These are phyloP conservation scores for Andrena chrysosceles DNA, from an alignment of 2,888 invertebrate species.

Conservation along the genomic window DNA sequence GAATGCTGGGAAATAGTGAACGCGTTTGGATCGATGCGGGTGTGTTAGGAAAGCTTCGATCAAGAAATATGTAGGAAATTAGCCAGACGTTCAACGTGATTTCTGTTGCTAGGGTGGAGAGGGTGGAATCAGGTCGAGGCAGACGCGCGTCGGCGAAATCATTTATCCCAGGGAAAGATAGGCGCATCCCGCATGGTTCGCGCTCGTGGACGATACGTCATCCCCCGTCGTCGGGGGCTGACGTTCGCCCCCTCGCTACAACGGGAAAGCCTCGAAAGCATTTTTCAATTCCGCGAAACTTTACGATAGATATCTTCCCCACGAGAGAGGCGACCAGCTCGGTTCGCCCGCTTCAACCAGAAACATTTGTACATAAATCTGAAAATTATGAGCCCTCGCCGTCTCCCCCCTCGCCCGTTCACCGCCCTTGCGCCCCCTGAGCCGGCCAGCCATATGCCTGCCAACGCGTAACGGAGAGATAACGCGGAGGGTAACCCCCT, in stretches of 20 bases:
- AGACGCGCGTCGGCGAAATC: conserved; percentile 20
- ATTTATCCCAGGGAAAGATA: conserved; percentile 41
- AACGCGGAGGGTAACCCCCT: conserved; percentile 74
- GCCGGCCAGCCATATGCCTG: conserved; percentile 80
- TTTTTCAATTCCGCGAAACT: conserved; percentile 84
- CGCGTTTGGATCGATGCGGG: no score
- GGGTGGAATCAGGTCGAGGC: background rate
- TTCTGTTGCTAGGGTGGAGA: background rate
- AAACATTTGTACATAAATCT: conserved; percentile 84
- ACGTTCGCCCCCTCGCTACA: conserved; percentile 54
- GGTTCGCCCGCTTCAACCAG: conserved; percentile 60
- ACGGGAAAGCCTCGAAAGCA: conserved; percentile 75
- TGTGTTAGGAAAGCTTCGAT: no score
- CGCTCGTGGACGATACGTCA: conserved; percentile 50
- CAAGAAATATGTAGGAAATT: no score
- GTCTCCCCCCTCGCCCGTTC: conserved; percentile 51
- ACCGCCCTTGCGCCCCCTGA: conserved; percentile 36
- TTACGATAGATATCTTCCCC: conserved; percentile 82
- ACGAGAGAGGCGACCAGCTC: conserved; percentile 48
- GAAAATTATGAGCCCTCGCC: conserved; percentile 81
- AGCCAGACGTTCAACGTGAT: no score
- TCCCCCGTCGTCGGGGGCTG: conserved; percentile 46
- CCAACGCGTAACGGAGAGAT: conserved; percentile 83
- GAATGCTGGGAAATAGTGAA: no score
- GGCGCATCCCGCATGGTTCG: conserved; percentile 3